Evolutionary conservation across 2,888 invertebrate species (phyloP).

Genomic region (Agonopterix alstromeriana): DNA sequence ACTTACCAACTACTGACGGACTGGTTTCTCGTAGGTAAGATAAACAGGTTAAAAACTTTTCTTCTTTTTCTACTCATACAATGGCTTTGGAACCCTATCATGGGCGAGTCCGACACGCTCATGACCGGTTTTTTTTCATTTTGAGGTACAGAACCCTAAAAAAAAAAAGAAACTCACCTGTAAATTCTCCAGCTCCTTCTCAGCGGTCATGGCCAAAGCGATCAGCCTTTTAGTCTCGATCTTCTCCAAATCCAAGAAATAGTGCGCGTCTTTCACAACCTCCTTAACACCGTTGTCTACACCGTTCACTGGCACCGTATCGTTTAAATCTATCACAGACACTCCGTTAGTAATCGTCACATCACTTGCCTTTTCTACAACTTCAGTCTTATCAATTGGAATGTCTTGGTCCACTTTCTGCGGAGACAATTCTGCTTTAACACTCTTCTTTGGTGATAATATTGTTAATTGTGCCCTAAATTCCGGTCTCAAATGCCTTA

Average conservation of each 20-base stretch:
- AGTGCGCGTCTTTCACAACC: conserved; percentile 83
- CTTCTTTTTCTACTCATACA: too few species aligned
- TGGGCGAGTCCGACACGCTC: too few species aligned
- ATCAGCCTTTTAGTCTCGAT: conserved; percentile 84
- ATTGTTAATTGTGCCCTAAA: conserved; percentile 90
- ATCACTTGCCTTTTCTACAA: conserved; percentile 5
- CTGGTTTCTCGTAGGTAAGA: too few species aligned
- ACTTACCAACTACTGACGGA: too few species aligned
- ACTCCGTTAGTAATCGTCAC: conserved; percentile 40
- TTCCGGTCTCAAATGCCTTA: conserved; percentile 89
- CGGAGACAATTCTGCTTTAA: conserved; percentile 49
- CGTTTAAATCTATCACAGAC: conserved; percentile 60
- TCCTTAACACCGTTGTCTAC: conserved; percentile 30
- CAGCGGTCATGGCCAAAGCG: conserved; percentile 80
- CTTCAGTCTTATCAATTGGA: conserved; percentile 48
- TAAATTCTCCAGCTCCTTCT: conserved; percentile 80
- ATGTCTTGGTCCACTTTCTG: conserved; percentile 46
- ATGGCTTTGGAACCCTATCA: too few species aligned
- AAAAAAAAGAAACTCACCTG: conserved; percentile 36
- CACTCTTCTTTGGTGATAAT: conserved; percentile 76
- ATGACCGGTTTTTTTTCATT: too few species aligned
- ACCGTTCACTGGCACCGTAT: conserved; percentile 22
- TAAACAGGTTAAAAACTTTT: too few species aligned
- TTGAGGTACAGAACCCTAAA: too few species aligned
- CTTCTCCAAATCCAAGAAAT: conserved; percentile 85